Evolutionary conservation across 1,140 invertebrate species (phyloP).

Genomic region (Dreissena rostriformis): DNA sequence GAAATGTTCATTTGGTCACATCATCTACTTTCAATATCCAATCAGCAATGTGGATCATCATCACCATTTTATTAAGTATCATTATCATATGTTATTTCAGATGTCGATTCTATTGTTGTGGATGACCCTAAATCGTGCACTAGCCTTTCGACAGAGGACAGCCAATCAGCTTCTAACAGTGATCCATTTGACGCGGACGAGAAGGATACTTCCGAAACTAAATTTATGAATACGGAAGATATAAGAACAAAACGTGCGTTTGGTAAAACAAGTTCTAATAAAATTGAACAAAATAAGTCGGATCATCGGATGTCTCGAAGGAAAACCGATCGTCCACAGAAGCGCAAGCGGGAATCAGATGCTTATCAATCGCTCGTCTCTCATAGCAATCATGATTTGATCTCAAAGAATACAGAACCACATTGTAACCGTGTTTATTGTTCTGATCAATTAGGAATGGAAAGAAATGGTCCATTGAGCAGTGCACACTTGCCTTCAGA

Average conservation of each 20-base stretch:
- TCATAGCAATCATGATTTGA: slow-evolving; percentile 18
- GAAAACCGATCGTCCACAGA: slow-evolving; percentile 78
- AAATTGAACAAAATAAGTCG: slow-evolving; percentile 51
- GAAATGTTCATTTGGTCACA: too few species aligned
- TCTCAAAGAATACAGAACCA: slow-evolving; percentile 13
- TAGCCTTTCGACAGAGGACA: slow-evolving; percentile 3
- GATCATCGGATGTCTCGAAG: slow-evolving; percentile 76
- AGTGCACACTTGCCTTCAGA: slow-evolving; percentile 30
- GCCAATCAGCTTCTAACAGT: slow-evolving; percentile 4
- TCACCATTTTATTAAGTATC: too few species aligned
- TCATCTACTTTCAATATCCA: too few species aligned
- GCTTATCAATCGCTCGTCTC: slow-evolving; percentile 20
- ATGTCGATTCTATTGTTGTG: not conserved
- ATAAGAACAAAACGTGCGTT: slow-evolving; percentile 78
- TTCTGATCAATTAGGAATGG: slow-evolving; percentile 16
- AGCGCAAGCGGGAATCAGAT: slow-evolving; percentile 69
- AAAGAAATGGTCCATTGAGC: slow-evolving; percentile 22
- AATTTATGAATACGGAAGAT: slow-evolving; percentile 49
- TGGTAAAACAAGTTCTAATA: slow-evolving; percentile 38
- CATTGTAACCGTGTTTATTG: slow-evolving; percentile 35
- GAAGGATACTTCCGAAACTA: not conserved
- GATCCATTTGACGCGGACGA: not conserved
- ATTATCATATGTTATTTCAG: too few species aligned
- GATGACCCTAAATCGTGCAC: not conserved
- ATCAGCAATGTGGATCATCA: too few species aligned